These are phyloP conservation scores for Liolophura sinensis DNA, from an alignment of 1,140 invertebrate genomes.

Conservation along the genomic window DNA sequence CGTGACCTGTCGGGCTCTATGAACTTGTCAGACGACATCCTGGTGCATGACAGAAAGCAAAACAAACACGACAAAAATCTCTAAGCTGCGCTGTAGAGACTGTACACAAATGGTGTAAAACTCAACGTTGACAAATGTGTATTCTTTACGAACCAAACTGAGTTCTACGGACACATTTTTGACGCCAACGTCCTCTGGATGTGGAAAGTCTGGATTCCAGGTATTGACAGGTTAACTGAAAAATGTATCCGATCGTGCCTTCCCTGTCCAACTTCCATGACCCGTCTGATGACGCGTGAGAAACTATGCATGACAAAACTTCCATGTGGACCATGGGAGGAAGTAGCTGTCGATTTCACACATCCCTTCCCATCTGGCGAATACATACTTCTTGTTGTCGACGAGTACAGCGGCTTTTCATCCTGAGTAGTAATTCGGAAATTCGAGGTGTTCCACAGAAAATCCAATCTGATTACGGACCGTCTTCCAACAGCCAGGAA, in stretches of 20 bases:
- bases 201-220: constrained; percentile 48
- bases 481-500: constrained; percentile 18
- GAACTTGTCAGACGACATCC: too few relatives aligned
- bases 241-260: constrained; percentile 29
- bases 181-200: constrained; percentile 8
- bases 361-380: too few relatives aligned
- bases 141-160: too few relatives aligned
- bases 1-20: too few relatives aligned
- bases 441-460: constrained; percentile 19
- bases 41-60: too few relatives aligned
- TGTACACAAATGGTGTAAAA: constrained; percentile 35
- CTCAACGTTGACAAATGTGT: constrained; percentile 44
- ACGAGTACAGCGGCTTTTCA: constrained; percentile 33
- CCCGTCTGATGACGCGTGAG: constrained; percentile 20
- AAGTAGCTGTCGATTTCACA: too few relatives aligned
- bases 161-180: too few relatives aligned
- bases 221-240: constrained; percentile 39
- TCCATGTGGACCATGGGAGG: too few relatives aligned
- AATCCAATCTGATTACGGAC: constrained; percentile 25
- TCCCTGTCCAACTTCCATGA: constrained; percentile 27
- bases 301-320: too few relatives aligned
- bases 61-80: too few relatives aligned
- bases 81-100: too few relatives aligned
- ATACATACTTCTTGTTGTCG: constrained; percentile 31
- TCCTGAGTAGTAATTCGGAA: constrained; percentile 15